These are phyloP conservation scores for Melanostoma mellinum DNA, from an alignment of 2,888 invertebrate genomes.

Conservation along the genomic window DNA sequence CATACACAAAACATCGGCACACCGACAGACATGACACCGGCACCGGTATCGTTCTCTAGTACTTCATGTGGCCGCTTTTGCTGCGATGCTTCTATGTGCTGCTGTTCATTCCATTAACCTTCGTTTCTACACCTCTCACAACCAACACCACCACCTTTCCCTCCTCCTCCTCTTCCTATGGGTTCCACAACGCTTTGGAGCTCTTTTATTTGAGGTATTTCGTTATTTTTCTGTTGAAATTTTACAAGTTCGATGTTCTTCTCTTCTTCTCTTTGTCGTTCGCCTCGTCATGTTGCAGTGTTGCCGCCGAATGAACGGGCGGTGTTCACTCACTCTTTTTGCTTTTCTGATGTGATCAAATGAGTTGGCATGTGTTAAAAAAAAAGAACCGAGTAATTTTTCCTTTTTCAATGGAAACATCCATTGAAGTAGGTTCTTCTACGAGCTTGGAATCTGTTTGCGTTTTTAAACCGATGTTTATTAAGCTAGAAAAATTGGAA, in stretches of 20 bases:
- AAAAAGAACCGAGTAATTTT: too few species aligned
- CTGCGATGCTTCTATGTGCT: constrained; percentile 18
- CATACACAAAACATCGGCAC: constrained; percentile 42
- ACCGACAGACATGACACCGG: constrained; percentile 14
- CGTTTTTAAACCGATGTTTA: too few species aligned
- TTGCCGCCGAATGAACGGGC: constrained; percentile 3
- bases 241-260: constrained; percentile 48
- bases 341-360: too few species aligned
- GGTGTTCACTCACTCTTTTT: too few species aligned
- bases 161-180: background rate
- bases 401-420: too few species aligned
- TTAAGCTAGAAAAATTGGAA: too few species aligned
- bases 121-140: constrained; percentile 24
- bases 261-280: constrained; percentile 24
- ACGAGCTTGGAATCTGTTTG: too few species aligned
- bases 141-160: background rate
- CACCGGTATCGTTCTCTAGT: constrained; percentile 6
- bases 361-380: too few species aligned
- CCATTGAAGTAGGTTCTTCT: too few species aligned
- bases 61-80: constrained; percentile 26
- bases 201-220: constrained; percentile 18
- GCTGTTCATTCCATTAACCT: constrained; percentile 40
- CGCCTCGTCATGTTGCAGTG: constrained; percentile 39
- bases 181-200: constrained; percentile 3
- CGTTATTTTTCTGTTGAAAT: constrained; percentile 22